A percentile compares a stretch with the other conserved stretches of the same genome.
Evolutionary conservation across 2,797 vertebrate species (phyloP).

Genomic region (Cheirogaleus major): DNA sequence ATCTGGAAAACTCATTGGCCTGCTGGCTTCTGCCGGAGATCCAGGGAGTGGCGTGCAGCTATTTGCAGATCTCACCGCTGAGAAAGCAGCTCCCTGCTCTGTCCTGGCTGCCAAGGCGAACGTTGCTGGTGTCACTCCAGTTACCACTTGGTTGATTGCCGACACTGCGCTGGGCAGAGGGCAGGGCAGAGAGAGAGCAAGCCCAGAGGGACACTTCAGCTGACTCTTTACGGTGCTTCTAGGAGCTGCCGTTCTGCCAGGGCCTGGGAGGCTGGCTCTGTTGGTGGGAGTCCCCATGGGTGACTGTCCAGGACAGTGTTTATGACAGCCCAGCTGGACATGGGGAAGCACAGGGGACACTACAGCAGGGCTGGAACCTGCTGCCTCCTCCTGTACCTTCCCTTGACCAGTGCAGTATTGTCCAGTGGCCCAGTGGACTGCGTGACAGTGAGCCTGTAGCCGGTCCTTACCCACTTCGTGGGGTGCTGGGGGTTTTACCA

Average conservation of each 20-base stretch:
- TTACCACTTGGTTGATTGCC: background rate
- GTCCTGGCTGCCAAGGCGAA: rapidly evolving
- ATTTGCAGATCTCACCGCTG: constrained; percentile 28
- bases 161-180: background rate
- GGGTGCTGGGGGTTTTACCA: background rate
- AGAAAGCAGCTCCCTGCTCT: background rate
- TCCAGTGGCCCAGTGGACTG: background rate
- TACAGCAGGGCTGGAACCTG: background rate
- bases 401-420: background rate
- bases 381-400: background rate
- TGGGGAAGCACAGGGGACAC: background rate
- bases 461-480: background rate
- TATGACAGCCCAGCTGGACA: rapidly evolving
- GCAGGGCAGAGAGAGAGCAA: background rate
- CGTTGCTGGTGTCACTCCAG: background rate
- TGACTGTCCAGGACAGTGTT: background rate
- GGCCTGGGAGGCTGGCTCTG: background rate
- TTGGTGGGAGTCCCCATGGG: background rate
- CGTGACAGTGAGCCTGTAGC: rapidly evolving
- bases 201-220: background rate
- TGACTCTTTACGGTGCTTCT: background rate
- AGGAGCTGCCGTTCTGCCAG: background rate
- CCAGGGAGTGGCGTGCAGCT: constrained; percentile 7
- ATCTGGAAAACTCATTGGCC: constrained; percentile 22
- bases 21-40: constrained; percentile 22